Evolutionary conservation across 2,888 invertebrate genomes (phyloP).

Genomic region (Leptopilina myrica): DNA sequence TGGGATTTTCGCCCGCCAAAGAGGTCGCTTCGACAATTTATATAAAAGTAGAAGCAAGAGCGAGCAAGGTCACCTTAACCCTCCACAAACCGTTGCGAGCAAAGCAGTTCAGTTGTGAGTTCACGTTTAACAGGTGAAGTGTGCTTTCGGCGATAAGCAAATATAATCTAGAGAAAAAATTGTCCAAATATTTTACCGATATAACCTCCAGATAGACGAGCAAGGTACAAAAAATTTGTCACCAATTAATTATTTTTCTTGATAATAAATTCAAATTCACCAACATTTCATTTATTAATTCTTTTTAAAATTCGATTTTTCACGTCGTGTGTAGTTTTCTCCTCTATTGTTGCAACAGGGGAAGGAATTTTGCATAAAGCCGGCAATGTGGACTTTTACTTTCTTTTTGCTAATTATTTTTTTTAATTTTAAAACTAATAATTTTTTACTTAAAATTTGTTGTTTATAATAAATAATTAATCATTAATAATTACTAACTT

Average conservation of each 20-base stretch:
- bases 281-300: too few species aligned
- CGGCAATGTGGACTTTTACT: too few species aligned
- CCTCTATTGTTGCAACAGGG: too few species aligned
- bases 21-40: conserved; percentile 21
- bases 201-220: not conserved
- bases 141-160: not conserved
- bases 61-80: conserved; percentile 72
- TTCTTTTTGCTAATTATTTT: too few species aligned
- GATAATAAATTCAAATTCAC: too few species aligned
- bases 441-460: too few species aligned
- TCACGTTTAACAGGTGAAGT: conserved; percentile 52
- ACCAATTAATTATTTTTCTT: not conserved
- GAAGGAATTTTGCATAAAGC: too few species aligned
- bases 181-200: not conserved
- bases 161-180: not conserved
- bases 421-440: too few species aligned
- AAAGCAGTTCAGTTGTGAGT: conserved; percentile 60
- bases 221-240: not conserved
- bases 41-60: conserved; percentile 61
- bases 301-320: too few species aligned
- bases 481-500: too few species aligned
- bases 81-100: conserved; percentile 63
- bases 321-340: too few species aligned
- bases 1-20: conserved; percentile 23
- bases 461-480: too few species aligned